These are phyloP conservation scores for Diadegma fenestrale DNA, from an alignment of 2,888 invertebrate genomes.

Conservation along the genomic window DNA sequence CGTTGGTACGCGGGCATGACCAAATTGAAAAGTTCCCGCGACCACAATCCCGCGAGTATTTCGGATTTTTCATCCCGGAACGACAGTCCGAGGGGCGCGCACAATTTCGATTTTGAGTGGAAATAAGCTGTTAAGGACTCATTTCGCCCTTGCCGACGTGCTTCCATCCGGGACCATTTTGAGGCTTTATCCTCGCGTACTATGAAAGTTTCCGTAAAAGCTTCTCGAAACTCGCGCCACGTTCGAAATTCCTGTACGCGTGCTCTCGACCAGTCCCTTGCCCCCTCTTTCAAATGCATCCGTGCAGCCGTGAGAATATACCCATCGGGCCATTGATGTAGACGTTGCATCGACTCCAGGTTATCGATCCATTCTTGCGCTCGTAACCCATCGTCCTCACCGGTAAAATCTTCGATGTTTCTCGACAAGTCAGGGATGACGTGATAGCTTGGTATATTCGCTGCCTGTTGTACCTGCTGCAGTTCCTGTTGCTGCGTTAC, in stretches of 20 bases:
- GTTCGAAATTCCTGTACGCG: not conserved
- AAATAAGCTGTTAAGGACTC: slow-evolving; percentile 9
- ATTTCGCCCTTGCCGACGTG: slow-evolving; percentile 11
- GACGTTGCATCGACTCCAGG: not conserved
- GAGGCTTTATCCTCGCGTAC: slow-evolving; percentile 4
- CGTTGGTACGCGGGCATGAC: slow-evolving; percentile 12
- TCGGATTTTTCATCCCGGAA: slow-evolving; percentile 38
- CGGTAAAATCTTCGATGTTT: slow-evolving; percentile 26
- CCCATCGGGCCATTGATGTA: slow-evolving; percentile 1
- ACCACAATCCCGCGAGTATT: slow-evolving; percentile 25
- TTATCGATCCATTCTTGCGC: slow-evolving; percentile 15
- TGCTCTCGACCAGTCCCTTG: slow-evolving; percentile 7
- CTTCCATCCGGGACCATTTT: slow-evolving; percentile 23
- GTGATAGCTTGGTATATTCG: not conserved
- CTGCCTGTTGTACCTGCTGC: not conserved
- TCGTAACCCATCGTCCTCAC: not conserved
- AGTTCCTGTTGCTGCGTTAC: no score
- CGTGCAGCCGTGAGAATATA: not conserved
- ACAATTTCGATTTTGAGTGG: not conserved
- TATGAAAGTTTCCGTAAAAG: slow-evolving; percentile 32
- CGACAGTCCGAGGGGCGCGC: not conserved
- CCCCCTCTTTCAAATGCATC: not conserved
- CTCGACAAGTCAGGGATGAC: not conserved
- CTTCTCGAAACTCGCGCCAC: slow-evolving; percentile 39
- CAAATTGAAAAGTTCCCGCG: slow-evolving; percentile 13